These are phyloP conservation scores for Podabrus alpinus DNA, from an alignment of 2,888 invertebrate genomes.

Conservation along the genomic window DNA sequence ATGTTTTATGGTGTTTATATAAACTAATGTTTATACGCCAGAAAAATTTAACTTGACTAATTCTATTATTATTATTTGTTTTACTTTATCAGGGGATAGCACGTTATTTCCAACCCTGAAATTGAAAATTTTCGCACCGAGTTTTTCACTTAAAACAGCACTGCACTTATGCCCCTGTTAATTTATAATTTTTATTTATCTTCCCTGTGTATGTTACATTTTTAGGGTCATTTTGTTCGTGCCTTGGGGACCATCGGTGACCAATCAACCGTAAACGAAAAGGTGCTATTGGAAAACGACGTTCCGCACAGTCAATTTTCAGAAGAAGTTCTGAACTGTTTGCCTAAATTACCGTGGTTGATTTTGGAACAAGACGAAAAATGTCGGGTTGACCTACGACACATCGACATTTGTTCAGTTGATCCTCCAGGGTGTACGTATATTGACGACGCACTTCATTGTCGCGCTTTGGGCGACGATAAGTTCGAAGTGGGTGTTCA, in stretches of 20 bases:
- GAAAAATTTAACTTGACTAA: too few species aligned
- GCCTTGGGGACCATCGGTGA: constrained; percentile 91
- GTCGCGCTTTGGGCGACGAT: constrained; percentile 72
- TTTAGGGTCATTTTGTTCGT: constrained; percentile 90
- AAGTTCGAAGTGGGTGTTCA: constrained; percentile 92
- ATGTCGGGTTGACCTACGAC: constrained; percentile 81
- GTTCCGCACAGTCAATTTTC: constrained; percentile 96
- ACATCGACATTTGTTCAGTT: constrained; percentile 88
- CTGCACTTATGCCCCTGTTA: too few species aligned
- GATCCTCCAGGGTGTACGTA: constrained; percentile 99
- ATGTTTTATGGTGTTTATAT: too few species aligned
- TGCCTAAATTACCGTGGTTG: constrained; percentile 88
- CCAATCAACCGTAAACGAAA: constrained; percentile 97
- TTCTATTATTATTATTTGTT: too few species aligned
- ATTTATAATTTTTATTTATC: too few species aligned
- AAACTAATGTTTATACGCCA: too few species aligned
- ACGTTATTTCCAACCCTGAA: too few species aligned
- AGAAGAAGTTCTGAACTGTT: constrained; percentile 87
- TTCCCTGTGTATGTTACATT: too few species aligned
- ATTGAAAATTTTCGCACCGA: too few species aligned
- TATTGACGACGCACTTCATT: constrained; percentile 97
- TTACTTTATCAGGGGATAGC: too few species aligned
- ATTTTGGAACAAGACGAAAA: constrained; percentile 82
- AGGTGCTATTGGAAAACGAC: constrained; percentile 93
- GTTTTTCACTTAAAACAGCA: too few species aligned